A percentile compares a stretch with the other conserved stretches of the same genome.
phyloP scores from a whole-genome alignment of 2,888 invertebrate species.

The Tetranychus piercei region DNA sequence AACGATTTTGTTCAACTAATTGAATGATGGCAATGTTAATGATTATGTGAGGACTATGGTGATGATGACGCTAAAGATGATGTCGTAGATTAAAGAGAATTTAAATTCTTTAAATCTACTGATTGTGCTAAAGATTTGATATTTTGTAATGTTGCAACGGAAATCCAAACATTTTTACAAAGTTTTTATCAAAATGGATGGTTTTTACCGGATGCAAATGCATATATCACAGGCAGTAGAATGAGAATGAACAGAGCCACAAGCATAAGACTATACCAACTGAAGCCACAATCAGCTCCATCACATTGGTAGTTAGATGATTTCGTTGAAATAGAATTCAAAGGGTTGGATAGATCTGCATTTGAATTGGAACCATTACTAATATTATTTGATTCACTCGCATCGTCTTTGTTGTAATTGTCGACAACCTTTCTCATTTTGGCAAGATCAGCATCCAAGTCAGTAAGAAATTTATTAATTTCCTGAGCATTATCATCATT shows the following conservation, averaged over 20 bases:
- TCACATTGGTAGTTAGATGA: not conserved
- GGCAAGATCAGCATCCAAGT: constrained; percentile 19
- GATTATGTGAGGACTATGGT: no score
- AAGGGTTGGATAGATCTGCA: not conserved
- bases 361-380: not conserved
- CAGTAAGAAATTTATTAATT: constrained; percentile 16
- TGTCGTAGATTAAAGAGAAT: no score
- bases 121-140: no score
- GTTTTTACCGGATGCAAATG: not conserved
- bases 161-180: no score
- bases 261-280: not conserved
- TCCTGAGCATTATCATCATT: constrained; percentile 13
- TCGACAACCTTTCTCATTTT: constrained; percentile 13
- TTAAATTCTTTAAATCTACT: no score
- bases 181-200: not conserved
- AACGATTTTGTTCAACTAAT: no score
- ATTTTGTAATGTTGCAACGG: no score
- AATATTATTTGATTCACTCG: not conserved
- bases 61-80: no score
- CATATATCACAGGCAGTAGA: constrained; percentile 12
- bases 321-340: not conserved
- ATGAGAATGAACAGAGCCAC: constrained; percentile 4
- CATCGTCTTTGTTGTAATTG: not conserved
- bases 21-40: no score
- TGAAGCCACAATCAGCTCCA: constrained; percentile 7